Evolutionary conservation across 2,113 vertebrate species (phyloP).

Genomic region (Leptodactylus fuscus): DNA sequence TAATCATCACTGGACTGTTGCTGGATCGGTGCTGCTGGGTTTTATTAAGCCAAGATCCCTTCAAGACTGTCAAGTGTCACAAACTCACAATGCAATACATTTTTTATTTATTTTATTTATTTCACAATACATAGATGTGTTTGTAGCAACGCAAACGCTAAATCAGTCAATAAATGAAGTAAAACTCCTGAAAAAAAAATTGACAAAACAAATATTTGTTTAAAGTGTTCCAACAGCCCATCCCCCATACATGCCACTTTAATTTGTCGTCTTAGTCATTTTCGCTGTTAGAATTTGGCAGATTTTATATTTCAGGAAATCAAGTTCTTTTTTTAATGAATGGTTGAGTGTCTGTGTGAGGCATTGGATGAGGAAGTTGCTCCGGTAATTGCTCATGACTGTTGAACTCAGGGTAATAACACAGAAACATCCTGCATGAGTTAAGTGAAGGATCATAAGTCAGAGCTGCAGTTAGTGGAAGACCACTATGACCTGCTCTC

Average conservation of each 20-base stretch:
- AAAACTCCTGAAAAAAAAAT: background rate
- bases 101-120: no score
- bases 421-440: conserved; percentile 46
- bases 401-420: conserved; percentile 55
- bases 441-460: conserved; percentile 51
- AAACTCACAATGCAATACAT: background rate
- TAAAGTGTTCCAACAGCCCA: background rate
- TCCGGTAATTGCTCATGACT: conserved; percentile 59
- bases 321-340: conserved; percentile 50
- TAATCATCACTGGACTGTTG: background rate
- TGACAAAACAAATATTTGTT: background rate
- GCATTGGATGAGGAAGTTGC: conserved; percentile 55
- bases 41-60: background rate
- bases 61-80: background rate
- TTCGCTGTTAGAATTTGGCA: conserved; percentile 44
- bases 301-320: conserved; percentile 60
- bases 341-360: conserved; percentile 43
- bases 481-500: conserved; percentile 47
- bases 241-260: conserved; percentile 15
- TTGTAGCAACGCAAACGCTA: no score
- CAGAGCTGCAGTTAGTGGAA: background rate
- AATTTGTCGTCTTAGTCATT: background rate
- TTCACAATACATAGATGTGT: no score
- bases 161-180: background rate
- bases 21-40: background rate